Evolutionary conservation across 37 sponge, comb jelly and placozoan genomes (phyloP).

Genomic region (Beroe ovata): DNA sequence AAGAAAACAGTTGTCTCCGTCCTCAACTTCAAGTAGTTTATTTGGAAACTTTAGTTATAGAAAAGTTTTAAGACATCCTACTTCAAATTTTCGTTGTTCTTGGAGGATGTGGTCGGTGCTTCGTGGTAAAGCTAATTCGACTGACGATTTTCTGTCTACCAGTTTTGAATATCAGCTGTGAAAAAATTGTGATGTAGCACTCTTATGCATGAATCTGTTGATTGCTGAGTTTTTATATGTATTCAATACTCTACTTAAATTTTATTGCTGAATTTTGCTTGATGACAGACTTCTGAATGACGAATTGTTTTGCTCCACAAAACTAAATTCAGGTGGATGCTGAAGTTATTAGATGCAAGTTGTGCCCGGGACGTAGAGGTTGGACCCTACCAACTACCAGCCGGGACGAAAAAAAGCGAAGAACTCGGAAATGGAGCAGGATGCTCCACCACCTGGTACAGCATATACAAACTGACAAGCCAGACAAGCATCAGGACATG

Average conservation of each 20-base stretch:
- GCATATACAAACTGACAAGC: not conserved
- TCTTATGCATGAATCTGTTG: conserved; percentile 4
- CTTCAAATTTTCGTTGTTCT: not conserved
- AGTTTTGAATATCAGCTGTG: not conserved
- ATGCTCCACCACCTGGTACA: not conserved
- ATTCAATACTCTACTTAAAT: not conserved
- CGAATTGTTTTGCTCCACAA: not conserved
- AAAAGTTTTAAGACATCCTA: not conserved
- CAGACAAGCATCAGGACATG: not conserved
- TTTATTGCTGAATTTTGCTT: not conserved
- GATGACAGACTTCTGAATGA: not conserved
- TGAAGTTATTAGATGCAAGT: not conserved
- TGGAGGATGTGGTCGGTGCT: not conserved
- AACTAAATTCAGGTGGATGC: not conserved
- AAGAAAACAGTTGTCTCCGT: too few species aligned
- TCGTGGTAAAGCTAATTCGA: not conserved
- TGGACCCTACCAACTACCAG: not conserved
- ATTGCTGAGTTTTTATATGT: not conserved
- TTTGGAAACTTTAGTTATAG: not conserved
- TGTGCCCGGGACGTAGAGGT: not conserved
- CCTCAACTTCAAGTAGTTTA: not conserved
- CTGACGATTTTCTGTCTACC: not conserved
- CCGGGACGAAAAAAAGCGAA: not conserved
- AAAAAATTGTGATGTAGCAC: not conserved
- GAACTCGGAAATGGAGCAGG: not conserved